These are phyloP conservation scores for Pimephales promelas DNA, from an alignment of 2,113 vertebrate genomes.

Conservation along the genomic window DNA sequence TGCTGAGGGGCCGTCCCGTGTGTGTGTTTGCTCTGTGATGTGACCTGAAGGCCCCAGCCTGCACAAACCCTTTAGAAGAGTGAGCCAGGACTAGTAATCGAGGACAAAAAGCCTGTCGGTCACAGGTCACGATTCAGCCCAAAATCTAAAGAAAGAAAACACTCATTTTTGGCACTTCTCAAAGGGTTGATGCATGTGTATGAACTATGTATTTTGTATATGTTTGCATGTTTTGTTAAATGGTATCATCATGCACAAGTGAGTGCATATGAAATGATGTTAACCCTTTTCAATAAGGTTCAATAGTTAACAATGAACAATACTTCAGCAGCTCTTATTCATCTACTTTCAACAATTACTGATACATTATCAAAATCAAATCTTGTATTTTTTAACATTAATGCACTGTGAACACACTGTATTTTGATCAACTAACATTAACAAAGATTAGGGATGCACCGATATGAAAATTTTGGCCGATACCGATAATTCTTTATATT, in stretches of 20 bases:
- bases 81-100: background rate
- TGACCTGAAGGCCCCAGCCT: constrained; percentile 51
- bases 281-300: too few species aligned
- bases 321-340: too few species aligned
- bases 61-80: constrained; percentile 54
- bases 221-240: background rate
- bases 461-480: too few species aligned
- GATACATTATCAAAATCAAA: too few species aligned
- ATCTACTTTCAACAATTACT: too few species aligned
- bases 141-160: background rate
- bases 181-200: constrained; percentile 47
- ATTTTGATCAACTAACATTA: too few species aligned
- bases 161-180: constrained; percentile 10
- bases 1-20: constrained; percentile 42
- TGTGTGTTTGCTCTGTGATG: background rate
- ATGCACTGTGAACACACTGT: too few species aligned
- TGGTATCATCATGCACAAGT: background rate
- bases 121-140: background rate
- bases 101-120: background rate
- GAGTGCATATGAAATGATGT: background rate
- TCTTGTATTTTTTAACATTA: too few species aligned
- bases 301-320: too few species aligned
- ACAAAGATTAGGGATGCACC: too few species aligned
- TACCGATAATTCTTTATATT: too few species aligned
- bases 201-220: background rate